Evolutionary conservation across 2,888 invertebrate genomes (phyloP).

Genomic region (Heliconius sara): DNA sequence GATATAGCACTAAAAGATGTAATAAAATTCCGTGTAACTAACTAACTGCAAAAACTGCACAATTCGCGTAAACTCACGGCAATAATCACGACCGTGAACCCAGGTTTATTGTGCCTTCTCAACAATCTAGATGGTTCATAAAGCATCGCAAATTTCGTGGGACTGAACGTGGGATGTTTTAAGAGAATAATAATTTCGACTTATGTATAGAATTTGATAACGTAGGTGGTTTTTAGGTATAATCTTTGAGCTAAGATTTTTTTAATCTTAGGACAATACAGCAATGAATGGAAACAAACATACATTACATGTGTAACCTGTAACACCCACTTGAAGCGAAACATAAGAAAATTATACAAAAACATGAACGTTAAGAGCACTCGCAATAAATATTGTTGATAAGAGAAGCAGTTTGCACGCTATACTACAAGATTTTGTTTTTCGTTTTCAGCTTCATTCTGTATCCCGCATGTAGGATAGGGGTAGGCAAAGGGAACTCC

Average conservation of each 20-base stretch:
- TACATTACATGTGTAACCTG: slow-evolving; percentile 59
- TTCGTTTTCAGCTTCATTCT: too few species aligned
- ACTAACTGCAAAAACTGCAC: slow-evolving; percentile 79
- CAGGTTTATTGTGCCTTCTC: slow-evolving; percentile 68
- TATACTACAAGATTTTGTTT: slow-evolving; percentile 50
- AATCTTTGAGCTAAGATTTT: slow-evolving; percentile 53
- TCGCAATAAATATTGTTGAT: slow-evolving; percentile 79
- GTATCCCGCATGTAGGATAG: too few species aligned
- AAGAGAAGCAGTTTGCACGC: slow-evolving; percentile 71
- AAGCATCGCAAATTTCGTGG: slow-evolving; percentile 66
- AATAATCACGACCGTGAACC: slow-evolving; percentile 70
- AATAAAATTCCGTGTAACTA: slow-evolving; percentile 68
- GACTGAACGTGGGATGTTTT: slow-evolving; percentile 66
- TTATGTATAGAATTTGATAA: slow-evolving; percentile 66
- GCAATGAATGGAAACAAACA: slow-evolving; percentile 65
- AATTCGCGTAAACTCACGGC: slow-evolving; percentile 65
- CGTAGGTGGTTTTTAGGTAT: slow-evolving; percentile 74
- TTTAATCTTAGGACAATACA: slow-evolving; percentile 55
- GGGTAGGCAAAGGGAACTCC: too few species aligned
- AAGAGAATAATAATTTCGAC: slow-evolving; percentile 46
- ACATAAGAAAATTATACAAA: slow-evolving; percentile 69
- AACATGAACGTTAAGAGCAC: slow-evolving; percentile 74
- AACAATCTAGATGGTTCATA: slow-evolving; percentile 78
- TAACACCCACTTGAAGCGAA: slow-evolving; percentile 76
- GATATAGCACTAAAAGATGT: slow-evolving; percentile 69